A percentile compares a stretch with the other conserved stretches of the same genome.
Conservation (phyloP, 1,140 invertebrate genomes). For the Drosophila santomea region DNA sequence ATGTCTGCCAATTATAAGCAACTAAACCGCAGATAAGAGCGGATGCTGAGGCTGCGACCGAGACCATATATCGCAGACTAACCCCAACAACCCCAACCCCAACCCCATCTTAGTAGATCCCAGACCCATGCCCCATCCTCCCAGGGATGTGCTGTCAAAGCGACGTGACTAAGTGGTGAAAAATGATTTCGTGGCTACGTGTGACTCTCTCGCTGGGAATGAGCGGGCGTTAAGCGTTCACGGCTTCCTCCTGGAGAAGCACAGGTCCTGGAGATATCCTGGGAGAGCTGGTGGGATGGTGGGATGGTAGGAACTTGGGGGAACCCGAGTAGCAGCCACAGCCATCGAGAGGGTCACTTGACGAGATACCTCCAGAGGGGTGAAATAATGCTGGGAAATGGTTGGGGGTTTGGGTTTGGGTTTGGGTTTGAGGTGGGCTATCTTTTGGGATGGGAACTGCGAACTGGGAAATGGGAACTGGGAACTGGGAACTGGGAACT, state of each 20-base stretch:
- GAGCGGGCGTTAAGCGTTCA: constrained; percentile 63
- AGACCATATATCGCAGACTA: constrained; percentile 45
- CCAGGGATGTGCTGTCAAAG: constrained; percentile 69
- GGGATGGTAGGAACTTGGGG: constrained; percentile 7
- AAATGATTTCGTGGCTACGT: constrained; percentile 82
- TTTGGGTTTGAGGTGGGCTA: neutral
- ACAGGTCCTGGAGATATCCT: constrained; percentile 9
- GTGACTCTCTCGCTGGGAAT: constrained; percentile 71
- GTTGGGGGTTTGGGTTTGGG: neutral
- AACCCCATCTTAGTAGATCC: constrained; percentile 2
- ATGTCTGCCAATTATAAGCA: constrained; percentile 82
- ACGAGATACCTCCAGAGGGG: constrained; percentile 54
- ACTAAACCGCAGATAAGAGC: constrained; percentile 80
- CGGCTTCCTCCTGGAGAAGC: constrained; percentile 42
- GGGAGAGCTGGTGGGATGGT: constrained; percentile 6
- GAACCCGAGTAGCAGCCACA: constrained; percentile 41
- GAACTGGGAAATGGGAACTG: constrained; percentile 5
- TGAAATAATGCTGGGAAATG: constrained; percentile 10
- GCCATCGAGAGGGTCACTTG: constrained; percentile 65
- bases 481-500: constrained; percentile 27
- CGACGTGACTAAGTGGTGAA: constrained; percentile 82
- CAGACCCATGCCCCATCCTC: constrained; percentile 8
- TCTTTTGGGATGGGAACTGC: constrained; percentile 1
- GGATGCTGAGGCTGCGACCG: constrained; percentile 60
- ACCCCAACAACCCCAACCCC: constrained; percentile 26